Evolutionary conservation across 1,140 invertebrate species (phyloP).

Genomic region (Macrobrachium rosenbergii): DNA sequence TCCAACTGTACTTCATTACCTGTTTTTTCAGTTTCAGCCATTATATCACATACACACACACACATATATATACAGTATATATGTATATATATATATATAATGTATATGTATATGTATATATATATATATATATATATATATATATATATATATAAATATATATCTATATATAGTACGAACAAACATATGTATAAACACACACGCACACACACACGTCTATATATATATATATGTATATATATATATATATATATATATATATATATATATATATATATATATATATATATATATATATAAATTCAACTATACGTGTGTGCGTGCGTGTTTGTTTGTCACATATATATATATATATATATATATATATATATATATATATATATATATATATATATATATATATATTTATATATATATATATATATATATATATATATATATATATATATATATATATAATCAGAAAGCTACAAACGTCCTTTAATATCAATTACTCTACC

Average conservation of each 20-base stretch:
- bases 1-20: no score
- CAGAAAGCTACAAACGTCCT: no score
- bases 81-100: no score
- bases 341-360: slow-evolving; percentile 17
- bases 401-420: no score
- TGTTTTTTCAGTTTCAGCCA: no score
- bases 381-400: no score
- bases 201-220: not conserved
- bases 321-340: not conserved
- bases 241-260: slow-evolving; percentile 13
- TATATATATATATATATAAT: no score
- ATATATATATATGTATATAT: not conserved
- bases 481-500: no score
- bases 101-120: not conserved
- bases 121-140: slow-evolving; percentile 22
- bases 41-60: no score
- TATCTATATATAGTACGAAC: not conserved
- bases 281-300: slow-evolving; percentile 14
- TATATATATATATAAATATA: not conserved
- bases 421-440: no score
- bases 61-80: no score
- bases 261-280: slow-evolving; percentile 17
- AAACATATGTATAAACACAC: not conserved
- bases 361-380: slow-evolving; percentile 17
- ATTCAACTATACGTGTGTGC: not conserved